Evolutionary conservation across 2,888 invertebrate genomes (phyloP).

Genomic region (Agrypnus murinus): DNA sequence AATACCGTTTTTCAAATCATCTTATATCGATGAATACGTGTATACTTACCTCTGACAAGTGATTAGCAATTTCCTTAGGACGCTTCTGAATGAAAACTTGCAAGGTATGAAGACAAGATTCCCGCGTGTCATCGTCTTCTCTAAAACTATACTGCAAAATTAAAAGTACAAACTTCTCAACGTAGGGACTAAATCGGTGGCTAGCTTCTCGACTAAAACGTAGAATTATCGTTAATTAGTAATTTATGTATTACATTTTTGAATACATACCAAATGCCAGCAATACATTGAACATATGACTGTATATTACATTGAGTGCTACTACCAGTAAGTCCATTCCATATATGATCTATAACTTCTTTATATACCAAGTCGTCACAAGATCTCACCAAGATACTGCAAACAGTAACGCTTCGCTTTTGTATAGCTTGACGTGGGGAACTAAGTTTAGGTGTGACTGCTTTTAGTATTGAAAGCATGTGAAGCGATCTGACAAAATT

Average conservation of each 20-base stretch:
- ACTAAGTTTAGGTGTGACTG: neutral
- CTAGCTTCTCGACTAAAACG: neutral
- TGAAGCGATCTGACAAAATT: neutral
- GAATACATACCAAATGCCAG: neutral
- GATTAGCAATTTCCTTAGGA: no score
- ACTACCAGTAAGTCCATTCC: neutral
- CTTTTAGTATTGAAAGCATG: neutral
- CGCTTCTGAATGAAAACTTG: neutral
- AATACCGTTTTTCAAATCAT: no score
- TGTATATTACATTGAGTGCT: neutral
- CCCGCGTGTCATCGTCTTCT: neutral
- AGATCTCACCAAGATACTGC: neutral
- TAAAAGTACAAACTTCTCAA: neutral
- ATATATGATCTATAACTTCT: neutral
- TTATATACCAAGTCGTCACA: neutral
- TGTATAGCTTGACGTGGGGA: neutral
- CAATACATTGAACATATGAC: neutral
- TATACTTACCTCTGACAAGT: no score
- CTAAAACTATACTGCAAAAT: neutral
- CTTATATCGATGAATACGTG: no score
- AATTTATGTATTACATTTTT: no score
- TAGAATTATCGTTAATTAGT: neutral
- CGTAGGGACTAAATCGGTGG: neutral
- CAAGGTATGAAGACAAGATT: neutral
- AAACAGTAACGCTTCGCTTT: neutral